Percentiles rank a stretch among this genome's conserved stretches.
These are phyloP conservation scores for Colletes collaris DNA, from an alignment of 2,888 invertebrate species.

Conservation along the genomic window DNA sequence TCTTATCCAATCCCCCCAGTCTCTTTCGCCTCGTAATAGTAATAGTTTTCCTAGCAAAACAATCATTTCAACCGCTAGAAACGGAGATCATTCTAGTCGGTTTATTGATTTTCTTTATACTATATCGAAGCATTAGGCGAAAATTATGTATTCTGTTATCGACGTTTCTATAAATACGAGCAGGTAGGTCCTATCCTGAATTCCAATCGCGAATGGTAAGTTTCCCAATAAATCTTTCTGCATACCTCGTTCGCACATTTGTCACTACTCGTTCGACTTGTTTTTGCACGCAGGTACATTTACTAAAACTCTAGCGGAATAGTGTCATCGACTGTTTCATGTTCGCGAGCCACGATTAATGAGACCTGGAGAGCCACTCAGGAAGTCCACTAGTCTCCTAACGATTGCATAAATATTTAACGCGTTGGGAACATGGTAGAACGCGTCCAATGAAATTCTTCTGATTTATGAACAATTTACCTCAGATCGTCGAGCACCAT, in stretches of 20 bases:
- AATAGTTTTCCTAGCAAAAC: no score
- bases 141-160: no score
- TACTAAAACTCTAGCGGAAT: slow-evolving; percentile 38
- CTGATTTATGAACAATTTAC: slow-evolving; percentile 49
- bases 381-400: slow-evolving; percentile 48
- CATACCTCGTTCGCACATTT: slow-evolving; percentile 37
- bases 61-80: no score
- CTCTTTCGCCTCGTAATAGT: no score
- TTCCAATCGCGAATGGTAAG: slow-evolving; percentile 9
- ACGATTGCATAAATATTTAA: slow-evolving; percentile 60
- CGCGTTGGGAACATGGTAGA: slow-evolving; percentile 18
- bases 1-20: no score
- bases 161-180: no score
- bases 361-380: slow-evolving; percentile 25
- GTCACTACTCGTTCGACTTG: slow-evolving; percentile 38
- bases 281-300: slow-evolving; percentile 27
- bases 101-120: no score
- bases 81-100: no score
- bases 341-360: slow-evolving; percentile 53
- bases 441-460: slow-evolving; percentile 32
- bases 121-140: no score
- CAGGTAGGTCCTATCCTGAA: no score
- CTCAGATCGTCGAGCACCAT: slow-evolving; percentile 23
- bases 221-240: slow-evolving; percentile 36
- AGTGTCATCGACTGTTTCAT: slow-evolving; percentile 44